These are phyloP conservation scores for Chamaea fasciata DNA, from an alignment of 2,113 vertebrate genomes.

Conservation along the genomic window DNA sequence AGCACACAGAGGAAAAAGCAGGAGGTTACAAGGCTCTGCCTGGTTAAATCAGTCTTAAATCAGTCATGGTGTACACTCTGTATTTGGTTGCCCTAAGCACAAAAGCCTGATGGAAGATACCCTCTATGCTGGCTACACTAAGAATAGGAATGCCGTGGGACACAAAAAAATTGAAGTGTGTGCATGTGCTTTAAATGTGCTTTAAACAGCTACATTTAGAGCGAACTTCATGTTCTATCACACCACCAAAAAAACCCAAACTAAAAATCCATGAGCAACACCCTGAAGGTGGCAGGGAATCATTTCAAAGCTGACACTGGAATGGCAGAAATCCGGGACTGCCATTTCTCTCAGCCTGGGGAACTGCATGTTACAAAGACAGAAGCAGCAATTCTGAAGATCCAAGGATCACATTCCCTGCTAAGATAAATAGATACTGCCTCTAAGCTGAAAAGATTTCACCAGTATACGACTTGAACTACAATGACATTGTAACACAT, in stretches of 20 bases:
- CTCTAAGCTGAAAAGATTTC: not conserved
- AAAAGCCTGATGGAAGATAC: not conserved
- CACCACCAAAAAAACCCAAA: not conserved
- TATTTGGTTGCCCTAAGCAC: not conserved
- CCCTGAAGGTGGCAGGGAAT: not conserved
- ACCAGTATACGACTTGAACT: not conserved
- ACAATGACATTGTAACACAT: not conserved
- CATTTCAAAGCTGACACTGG: not conserved
- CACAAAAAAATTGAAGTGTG: not conserved
- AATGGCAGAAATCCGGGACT: not conserved
- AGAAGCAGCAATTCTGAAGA: not conserved
- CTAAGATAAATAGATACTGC: not conserved
- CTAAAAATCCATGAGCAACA: not conserved
- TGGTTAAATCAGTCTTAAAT: not conserved
- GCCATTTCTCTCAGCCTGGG: not conserved
- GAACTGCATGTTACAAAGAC: not conserved
- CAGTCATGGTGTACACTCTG: not conserved
- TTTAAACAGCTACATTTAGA: not conserved
- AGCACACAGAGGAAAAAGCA: not conserved
- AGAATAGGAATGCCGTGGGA: not conserved
- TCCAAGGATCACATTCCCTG: not conserved
- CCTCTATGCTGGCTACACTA: not conserved
- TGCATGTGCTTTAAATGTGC: not conserved
- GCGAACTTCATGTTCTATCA: not conserved
- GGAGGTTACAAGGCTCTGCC: not conserved